Base-by-base conservation (phyloP, 2,113 vertebrate genomes). In the Callithrix jacchus region DNA sequence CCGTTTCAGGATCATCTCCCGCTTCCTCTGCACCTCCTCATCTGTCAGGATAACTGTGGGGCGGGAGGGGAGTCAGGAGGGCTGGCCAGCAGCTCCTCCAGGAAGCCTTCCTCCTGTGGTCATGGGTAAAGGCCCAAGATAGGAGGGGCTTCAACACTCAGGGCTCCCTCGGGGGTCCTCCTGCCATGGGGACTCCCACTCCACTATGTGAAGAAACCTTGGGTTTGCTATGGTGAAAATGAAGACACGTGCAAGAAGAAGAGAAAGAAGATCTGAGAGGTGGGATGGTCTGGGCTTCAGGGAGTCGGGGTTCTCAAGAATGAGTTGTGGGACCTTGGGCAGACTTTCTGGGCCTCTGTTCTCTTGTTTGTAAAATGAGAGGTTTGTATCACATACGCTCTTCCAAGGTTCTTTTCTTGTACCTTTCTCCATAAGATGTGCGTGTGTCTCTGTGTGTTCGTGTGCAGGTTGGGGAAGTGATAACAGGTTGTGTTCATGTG, bases 1-100 rank as follows among this genome's bases (percentile, higher is more conserved):
- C 84, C 99, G 98, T 94, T 99, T 99, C 96, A 99, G 98, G 94
- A 99, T 99, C 98, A 99, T 98, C 97, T 99, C 99, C 11, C 99
- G 98, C 97, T 99, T 99, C 97, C 99, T 99, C 99, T 99, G 99
- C 77, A 99, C 99, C 97, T 99, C 99, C 98, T 99, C 99, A 0
- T 99, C 99, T 0, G 99, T 99, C 98, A 99, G 98, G 97, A 99
- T 99, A 98, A 99, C 99, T 99, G 98, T 18, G 4, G 84, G 61
- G 23, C 17, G 1, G 20, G 40, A 49, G 1, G 3, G n/a, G 42
- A 64, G 4, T 40, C 2, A 2, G 42, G 18, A 27, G 42, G 68
- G 27, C 5, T 0, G 47, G 47, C 32, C 56, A 1, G 11, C 71
- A 68, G 64, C 58, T 9, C 79, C 89, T 35, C 49, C 18, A 0